Base-by-base conservation (phyloP, 2,113 vertebrate species). In the Microcebus lehilahytsara region DNA sequence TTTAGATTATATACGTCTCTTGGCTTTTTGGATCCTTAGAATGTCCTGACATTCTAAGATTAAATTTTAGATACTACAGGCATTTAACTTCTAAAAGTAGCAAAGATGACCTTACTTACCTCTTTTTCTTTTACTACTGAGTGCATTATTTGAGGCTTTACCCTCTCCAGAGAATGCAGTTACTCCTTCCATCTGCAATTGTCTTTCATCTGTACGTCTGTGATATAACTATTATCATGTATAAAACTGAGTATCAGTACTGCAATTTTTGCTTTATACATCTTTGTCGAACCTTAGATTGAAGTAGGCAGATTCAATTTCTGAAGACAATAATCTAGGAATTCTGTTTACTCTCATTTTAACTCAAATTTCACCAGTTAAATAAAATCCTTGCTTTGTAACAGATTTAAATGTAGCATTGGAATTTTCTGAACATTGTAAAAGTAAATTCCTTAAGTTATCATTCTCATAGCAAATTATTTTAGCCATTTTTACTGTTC, bases 301-400 rank as follows among this genome's bases (percentile, higher is more conserved):
- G 78, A 66, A 93, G 34, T 79, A 81, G 74, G 58, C 34, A 81
- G 74, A 80, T 64, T 85, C 7, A 74, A 13, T 25, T 64, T 64
- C 34, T 81, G 42, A 91, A 87, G 62, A 46, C 42, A 83, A 0
- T 58, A 79, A 37, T 90, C 20, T 69, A 81, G 56, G 53, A 86
- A 77, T 93, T 93, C 60, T 83, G 20, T 30, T 85, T 67, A 58
- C 85, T 96, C 80, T 67, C 6, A 46, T 66, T 92, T 92, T 96
- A 74, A 32, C 74, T 93, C 80, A 62, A 93, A 95, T 71, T 83
- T 75, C 27, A 71, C 25, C 40, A 34, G 5, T 81, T 96, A 75
- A 87, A 71, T 58, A 77, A 95, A 89, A 66, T 40, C 46, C 51
- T 34, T 87, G 58, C 42, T 51, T 86, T 25, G 0, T 80, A 49